Evolutionary conservation across 2,888 invertebrate genomes (phyloP).

Genomic region (Ochropacha duplaris): DNA sequence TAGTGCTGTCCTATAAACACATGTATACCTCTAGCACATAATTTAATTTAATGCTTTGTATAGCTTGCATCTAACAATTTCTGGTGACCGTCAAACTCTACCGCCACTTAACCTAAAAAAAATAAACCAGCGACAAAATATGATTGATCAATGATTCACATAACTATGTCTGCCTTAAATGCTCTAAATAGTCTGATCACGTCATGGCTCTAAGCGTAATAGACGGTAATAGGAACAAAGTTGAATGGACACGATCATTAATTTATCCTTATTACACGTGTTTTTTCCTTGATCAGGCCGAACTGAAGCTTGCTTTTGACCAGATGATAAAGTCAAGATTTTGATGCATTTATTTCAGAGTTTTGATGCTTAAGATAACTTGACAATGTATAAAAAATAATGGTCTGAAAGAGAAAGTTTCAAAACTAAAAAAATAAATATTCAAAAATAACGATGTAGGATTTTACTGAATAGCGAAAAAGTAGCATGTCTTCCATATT

Average conservation of each 20-base stretch:
- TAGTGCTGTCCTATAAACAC: too few relatives aligned
- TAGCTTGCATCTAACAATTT: too few relatives aligned
- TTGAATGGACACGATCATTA: neutral
- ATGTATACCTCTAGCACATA: too few relatives aligned
- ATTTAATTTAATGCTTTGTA: too few relatives aligned
- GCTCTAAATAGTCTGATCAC: constrained; percentile 34
- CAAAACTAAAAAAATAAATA: too few relatives aligned
- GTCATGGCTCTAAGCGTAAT: constrained; percentile 21
- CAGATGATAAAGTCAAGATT: neutral
- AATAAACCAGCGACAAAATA: constrained; percentile 14
- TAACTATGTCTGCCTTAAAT: constrained; percentile 16
- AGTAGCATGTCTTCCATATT: too few relatives aligned
- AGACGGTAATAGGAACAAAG: constrained; percentile 1
- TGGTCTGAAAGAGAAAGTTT: too few relatives aligned
- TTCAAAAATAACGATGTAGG: too few relatives aligned
- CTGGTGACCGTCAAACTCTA: neutral
- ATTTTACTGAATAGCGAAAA: too few relatives aligned
- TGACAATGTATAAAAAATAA: too few relatives aligned
- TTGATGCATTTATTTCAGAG: neutral
- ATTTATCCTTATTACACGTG: constrained; percentile 5
- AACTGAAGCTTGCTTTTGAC: constrained; percentile 8
- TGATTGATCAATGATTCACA: constrained; percentile 50
- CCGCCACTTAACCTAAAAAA: neutral
- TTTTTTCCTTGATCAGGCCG: constrained; percentile 1
- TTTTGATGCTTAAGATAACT: too few relatives aligned